phyloP scores from a whole-genome alignment of 2,888 invertebrate species.

The Prostheceraeus crozeri region DNA sequence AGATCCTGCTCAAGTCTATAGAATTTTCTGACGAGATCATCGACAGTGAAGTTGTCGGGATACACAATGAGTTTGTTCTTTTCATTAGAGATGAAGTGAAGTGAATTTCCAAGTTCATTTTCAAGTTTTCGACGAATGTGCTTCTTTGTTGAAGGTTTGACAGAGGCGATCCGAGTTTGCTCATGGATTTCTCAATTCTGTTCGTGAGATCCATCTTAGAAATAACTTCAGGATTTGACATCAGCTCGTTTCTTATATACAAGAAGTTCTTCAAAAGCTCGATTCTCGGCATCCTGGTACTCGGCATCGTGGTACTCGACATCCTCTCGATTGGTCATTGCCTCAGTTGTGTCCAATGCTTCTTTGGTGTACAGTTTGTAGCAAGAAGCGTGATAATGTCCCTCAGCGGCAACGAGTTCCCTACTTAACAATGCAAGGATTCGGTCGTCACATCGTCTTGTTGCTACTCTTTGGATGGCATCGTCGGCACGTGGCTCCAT shows the following conservation, averaged over 20 bases:
- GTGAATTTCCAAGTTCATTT: conserved; percentile 7
- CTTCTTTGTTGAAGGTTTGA: conserved; percentile 3
- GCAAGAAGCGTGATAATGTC: conserved; percentile 15
- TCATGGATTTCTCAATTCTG: conserved; percentile 1
- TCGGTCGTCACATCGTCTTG: not conserved
- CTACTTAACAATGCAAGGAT: conserved; percentile 1
- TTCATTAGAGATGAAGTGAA: not conserved
- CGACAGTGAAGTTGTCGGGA: conserved; percentile 1
- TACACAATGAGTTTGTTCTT: conserved; percentile 4
- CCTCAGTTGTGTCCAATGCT: not conserved
- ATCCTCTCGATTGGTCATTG: not conserved
- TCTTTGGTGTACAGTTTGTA: not conserved
- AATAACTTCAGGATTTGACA: conserved; percentile 4
- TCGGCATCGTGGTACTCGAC: not conserved
- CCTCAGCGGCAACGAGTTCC: conserved; percentile 15
- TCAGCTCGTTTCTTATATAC: conserved; percentile 11
- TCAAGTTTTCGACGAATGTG: conserved; percentile 12
- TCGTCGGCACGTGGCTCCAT: not conserved
- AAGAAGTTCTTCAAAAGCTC: conserved; percentile 1
- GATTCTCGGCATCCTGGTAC: conserved; percentile 11
- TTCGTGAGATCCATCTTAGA: conserved; percentile 4
- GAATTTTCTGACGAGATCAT: conserved; percentile 4
- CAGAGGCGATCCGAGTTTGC: not conserved
- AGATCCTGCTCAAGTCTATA: not conserved
- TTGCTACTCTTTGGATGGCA: not conserved